Evolutionary conservation across 2,888 invertebrate genomes (phyloP).

Genomic region (Poecilus cupreus): DNA sequence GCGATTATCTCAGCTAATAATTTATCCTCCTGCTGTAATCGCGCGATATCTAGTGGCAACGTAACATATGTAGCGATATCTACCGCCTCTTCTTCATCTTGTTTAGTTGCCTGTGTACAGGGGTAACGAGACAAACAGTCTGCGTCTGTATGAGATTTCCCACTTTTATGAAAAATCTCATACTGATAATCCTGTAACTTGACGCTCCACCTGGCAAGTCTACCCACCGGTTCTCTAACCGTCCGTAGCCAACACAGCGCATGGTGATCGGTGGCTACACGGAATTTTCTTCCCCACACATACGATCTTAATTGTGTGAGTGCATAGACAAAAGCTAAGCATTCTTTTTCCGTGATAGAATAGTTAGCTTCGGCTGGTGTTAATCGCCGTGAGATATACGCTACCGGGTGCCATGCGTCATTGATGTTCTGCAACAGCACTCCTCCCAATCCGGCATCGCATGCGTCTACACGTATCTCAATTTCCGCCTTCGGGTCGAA

Average conservation of each 20-base stretch:
- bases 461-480: slow-evolving; percentile 67
- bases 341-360: too few species aligned
- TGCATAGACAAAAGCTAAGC: too few species aligned
- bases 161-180: slow-evolving; percentile 47
- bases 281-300: not conserved
- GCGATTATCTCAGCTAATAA: not conserved
- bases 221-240: slow-evolving; percentile 32
- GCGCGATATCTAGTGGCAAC: too few species aligned
- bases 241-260: slow-evolving; percentile 47
- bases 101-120: not conserved
- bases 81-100: too few species aligned
- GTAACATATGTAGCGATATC: too few species aligned
- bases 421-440: slow-evolving; percentile 65
- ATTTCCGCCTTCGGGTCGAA: slow-evolving; percentile 63
- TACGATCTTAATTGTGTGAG: too few species aligned
- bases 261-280: not conserved
- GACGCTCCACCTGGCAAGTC: slow-evolving; percentile 52
- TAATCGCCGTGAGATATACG: too few species aligned
- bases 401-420: slow-evolving; percentile 65
- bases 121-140: slow-evolving; percentile 44
- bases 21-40: not conserved
- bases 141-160: slow-evolving; percentile 31
- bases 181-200: slow-evolving; percentile 60
- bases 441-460: slow-evolving; percentile 66
- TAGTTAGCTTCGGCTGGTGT: too few species aligned